Base-by-base conservation (phyloP, 1,140 invertebrate species). In the Cylas formicarius region DNA sequence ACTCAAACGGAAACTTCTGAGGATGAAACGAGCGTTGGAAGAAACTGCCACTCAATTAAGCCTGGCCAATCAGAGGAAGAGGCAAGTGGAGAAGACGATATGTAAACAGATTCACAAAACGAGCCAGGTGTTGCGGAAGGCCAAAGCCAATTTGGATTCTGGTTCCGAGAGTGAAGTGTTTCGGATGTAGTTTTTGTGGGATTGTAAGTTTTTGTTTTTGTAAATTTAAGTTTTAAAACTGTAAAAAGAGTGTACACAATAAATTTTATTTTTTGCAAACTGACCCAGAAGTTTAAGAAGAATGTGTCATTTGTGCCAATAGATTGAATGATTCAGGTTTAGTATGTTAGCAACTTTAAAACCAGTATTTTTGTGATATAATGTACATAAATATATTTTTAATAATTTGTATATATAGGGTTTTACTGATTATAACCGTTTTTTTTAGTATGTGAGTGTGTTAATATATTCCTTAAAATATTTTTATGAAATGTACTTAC, bases 71-170 rank as follows among this genome's bases (percentile, higher is more conserved):
- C 67, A 74, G 58, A 67, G 69, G 33, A 78, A 78, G 50, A 66
- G 69, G 34, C 71, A 67, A 53, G 73, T 77, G 4, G 74, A 79
- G 50, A 70, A 72, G 29, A 74, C 73, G 18, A 77, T 79, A 52
- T 78, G 75, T 56, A 68, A 72, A 27, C 73, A 80, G 60, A 73
- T 80, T 32, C 73, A 76, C 49, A 76, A 78, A 58, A 79, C 77
- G 10, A 75, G 76, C 39, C 69, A 72, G 38, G 73, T 80, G 14
- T 58, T 80, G n/a, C 68, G 74, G 11, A 71, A 76, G 58, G 76
- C 75, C 1, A 70, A 70, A 50, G 72, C 72, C 0, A 75, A 76
- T 58, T 64, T 76, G 11, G 65, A 67, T 49, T 65, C 63, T 2
- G 65, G 65, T 27, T 67, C 65, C 6, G 65, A 67, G 37, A 60